Evolutionary conservation across 37 sponge, comb jelly and placozoan genomes (phyloP).

Genomic region (Oopsacas minuta): DNA sequence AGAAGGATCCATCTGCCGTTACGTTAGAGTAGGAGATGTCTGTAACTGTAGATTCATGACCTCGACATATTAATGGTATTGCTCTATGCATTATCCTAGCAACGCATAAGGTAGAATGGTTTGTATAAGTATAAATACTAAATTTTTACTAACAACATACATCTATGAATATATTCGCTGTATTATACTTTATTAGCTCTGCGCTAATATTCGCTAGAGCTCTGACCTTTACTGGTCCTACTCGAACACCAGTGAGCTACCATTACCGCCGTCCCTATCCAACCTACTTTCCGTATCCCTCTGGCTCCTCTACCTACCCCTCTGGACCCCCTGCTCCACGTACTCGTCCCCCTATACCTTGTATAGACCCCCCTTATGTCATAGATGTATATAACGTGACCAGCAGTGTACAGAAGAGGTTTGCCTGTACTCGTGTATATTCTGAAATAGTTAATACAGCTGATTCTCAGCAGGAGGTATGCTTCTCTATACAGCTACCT

Average conservation of each 20-base stretch:
- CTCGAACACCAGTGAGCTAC: too few species aligned
- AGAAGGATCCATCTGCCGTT: not conserved
- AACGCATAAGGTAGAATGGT: not conserved
- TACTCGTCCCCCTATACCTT: too few species aligned
- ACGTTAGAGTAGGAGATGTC: not conserved
- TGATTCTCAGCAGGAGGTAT: not conserved
- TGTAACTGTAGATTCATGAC: not conserved
- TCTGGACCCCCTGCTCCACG: too few species aligned
- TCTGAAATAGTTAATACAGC: not conserved
- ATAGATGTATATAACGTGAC: conserved; percentile 7
- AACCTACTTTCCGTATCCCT: too few species aligned
- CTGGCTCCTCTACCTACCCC: not conserved
- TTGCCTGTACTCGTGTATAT: not conserved
- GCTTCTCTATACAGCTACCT: not conserved
- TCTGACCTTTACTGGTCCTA: too few species aligned
- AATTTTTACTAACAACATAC: not conserved
- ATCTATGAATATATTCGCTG: not conserved
- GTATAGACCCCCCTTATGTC: not conserved
- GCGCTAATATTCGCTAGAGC: not conserved
- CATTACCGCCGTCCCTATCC: too few species aligned
- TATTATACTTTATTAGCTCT: not conserved
- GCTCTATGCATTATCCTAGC: not conserved
- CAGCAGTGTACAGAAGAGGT: not conserved
- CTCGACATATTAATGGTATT: not conserved
- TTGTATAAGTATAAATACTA: not conserved